Conservation (phyloP, 2,113 vertebrate genomes). For the Psittacula cyanocephala region DNA sequence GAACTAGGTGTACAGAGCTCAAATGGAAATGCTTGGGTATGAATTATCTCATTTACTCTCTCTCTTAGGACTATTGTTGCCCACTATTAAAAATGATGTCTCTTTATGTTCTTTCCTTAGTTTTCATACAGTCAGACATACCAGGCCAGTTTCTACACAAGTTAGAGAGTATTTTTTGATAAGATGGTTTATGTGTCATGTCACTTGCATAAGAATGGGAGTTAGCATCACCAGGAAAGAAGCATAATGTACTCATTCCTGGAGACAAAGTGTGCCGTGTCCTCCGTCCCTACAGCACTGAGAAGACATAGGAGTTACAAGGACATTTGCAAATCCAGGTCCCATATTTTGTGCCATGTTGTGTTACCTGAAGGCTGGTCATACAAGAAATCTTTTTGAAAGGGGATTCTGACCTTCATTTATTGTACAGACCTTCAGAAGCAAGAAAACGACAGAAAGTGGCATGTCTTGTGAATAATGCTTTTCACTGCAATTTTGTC, state of each 20-base stretch:
- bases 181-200: fast-evolving
- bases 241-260: not conserved
- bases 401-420: not conserved
- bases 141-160: not conserved
- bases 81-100: not conserved
- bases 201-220: not conserved
- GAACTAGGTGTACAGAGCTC: not conserved
- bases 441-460: not conserved
- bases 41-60: not conserved
- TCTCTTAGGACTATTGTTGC: not conserved
- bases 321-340: not conserved
- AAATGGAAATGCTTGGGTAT: not conserved
- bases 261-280: not conserved
- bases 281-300: not conserved
- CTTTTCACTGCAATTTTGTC: not conserved
- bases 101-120: not conserved
- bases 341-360: not conserved
- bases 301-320: not conserved
- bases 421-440: not conserved
- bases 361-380: not conserved
- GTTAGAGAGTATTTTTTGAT: not conserved
- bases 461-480: not conserved
- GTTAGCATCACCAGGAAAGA: not conserved
- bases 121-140: not conserved
- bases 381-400: not conserved